Conservation (phyloP, 2,797 vertebrate genomes). For the Propithecus perrieri region DNA sequence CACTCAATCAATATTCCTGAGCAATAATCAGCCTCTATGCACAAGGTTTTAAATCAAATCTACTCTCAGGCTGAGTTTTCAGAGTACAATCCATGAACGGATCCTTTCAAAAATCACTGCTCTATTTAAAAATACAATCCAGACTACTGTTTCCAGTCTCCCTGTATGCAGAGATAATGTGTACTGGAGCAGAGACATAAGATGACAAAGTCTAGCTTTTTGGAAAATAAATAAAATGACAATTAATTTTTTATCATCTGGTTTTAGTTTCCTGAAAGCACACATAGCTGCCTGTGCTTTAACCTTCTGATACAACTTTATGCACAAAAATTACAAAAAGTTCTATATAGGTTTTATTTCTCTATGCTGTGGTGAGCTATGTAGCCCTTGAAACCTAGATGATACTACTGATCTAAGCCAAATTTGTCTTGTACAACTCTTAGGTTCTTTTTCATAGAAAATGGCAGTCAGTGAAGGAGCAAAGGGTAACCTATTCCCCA, state of each 20-base stretch:
- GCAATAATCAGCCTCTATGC: neutral
- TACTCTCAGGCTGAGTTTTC: neutral
- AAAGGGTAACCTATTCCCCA: neutral
- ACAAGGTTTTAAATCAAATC: constrained; percentile 51
- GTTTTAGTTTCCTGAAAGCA: constrained; percentile 9
- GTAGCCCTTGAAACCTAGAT: neutral
- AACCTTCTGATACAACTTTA: neutral
- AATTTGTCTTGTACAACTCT: neutral
- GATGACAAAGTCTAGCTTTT: neutral
- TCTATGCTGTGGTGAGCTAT: neutral
- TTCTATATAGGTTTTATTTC: neutral
- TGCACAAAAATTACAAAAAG: neutral
- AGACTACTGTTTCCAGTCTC: neutral
- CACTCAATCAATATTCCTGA: neutral
- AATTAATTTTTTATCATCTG: neutral
- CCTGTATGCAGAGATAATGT: neutral
- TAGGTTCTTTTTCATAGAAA: neutral
- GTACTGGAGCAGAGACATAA: neutral
- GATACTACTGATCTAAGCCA: neutral
- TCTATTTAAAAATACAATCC: neutral
- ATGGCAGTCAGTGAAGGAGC: neutral
- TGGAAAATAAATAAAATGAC: constrained; percentile 23
- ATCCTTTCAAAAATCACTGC: constrained; percentile 5
- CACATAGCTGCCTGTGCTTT: neutral
- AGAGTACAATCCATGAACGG: neutral